Base-by-base conservation (phyloP, 2,797 vertebrate genomes). In the Ctenosaura bakeri region DNA sequence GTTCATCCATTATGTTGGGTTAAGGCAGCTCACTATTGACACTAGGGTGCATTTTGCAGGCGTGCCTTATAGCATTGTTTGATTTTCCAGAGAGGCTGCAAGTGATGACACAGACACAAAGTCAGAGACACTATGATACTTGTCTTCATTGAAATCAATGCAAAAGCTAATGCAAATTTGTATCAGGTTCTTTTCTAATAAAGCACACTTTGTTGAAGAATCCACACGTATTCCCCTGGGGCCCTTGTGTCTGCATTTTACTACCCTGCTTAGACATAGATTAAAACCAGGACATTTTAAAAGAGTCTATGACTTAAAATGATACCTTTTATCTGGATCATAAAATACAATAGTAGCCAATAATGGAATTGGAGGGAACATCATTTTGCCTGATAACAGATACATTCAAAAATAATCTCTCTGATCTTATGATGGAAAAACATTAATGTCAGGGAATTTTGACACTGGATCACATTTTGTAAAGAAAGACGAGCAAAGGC, bases 241-340 rank as follows among this genome's bases (percentile, higher is more conserved):
- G 89, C 85, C 85, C 78, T 94, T 79, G 89, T 94, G 88, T 95
- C 94, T 94, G 86, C 87, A 62, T 29, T 91, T 74, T 92, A 93
- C 89, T 93, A 88, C 94, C 92, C 89, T 91, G 92, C 85, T 94
- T 94, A 94, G 90, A 82, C 16, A 85, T 38, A 94, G 94, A 95
- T 95, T 94, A 95, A 94, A 94, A 82, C 42, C 14, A 35, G 77
- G 54, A 4, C 88, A 90, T 93, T 95, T 95, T 88, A 93, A 91
- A 94, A 91, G 91, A 94, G 62, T 46, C 89, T 66, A 54, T 90
- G 94, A 91, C 66, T 88, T 85, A 94, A 94, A 91, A 86, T 66
- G 18, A 76, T 89, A 83, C 87, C 85, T 96, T 95, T 94, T 87
- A 94, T 94, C 86, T 74, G 29, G 92, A 89, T 88, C 42, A 26